A percentile compares a stretch with the other conserved stretches of the same genome.
phyloP scores from a whole-genome alignment of 2,888 invertebrate genomes.

The Deroplatys truncata region DNA sequence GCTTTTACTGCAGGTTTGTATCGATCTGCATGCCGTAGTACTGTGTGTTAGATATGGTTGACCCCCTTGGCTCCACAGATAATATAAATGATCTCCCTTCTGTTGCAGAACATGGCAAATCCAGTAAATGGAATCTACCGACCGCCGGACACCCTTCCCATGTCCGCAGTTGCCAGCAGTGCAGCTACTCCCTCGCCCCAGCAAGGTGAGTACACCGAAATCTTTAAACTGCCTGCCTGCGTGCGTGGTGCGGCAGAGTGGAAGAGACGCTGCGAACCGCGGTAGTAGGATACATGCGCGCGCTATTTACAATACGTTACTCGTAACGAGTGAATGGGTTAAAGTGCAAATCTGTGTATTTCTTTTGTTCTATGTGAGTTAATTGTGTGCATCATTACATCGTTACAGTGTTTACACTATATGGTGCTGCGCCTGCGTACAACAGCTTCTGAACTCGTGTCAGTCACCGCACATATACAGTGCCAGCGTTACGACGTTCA shows the following conservation, averaged over 20 bases:
- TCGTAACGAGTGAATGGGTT: no score
- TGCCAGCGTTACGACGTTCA: no score
- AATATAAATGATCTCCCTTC: neutral
- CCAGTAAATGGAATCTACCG: slow-evolving; percentile 87
- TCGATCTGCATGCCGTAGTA: neutral
- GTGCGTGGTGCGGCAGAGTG: neutral
- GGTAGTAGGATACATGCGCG: no score
- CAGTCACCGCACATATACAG: no score
- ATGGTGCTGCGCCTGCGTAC: no score
- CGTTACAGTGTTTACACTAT: no score
- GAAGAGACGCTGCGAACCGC: no score
- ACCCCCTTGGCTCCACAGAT: neutral
- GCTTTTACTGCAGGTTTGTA: slow-evolving; percentile 13
- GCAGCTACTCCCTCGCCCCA: slow-evolving; percentile 8
- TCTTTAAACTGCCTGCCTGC: neutral
- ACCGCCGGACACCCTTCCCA: slow-evolving; percentile 33
- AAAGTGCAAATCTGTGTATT: no score
- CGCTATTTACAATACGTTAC: no score
- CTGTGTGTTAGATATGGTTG: neutral
- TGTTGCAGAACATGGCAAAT: slow-evolving; percentile 78
- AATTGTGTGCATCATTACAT: no score
- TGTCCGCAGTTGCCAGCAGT: slow-evolving; percentile 20
- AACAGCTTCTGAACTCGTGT: no score
- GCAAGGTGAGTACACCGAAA: slow-evolving; percentile 22
- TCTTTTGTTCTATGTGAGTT: no score